phyloP scores from a whole-genome alignment of 2,113 vertebrate genomes.

The Lamprologus tigripictilis region DNA sequence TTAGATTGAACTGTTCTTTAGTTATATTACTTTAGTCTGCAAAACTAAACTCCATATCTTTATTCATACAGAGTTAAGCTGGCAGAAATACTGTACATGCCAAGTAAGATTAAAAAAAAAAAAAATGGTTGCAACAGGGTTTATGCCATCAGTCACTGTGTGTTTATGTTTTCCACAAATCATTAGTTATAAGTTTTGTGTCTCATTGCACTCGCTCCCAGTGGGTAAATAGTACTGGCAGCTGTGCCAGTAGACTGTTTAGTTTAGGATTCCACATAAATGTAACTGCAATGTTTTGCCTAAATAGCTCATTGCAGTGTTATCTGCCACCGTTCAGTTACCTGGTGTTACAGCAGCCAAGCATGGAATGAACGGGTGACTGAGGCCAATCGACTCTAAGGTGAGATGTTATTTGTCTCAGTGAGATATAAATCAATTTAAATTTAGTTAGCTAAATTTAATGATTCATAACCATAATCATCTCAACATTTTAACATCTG shows the following conservation, averaged over 20 bases:
- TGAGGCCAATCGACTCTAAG: neutral
- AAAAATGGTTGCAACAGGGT: neutral
- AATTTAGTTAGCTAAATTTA: neutral
- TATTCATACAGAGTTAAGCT: neutral
- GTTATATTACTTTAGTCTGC: neutral
- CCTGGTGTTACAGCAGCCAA: neutral
- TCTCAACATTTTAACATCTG: neutral
- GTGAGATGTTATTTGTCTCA: neutral
- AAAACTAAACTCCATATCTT: neutral
- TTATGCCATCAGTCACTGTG: neutral
- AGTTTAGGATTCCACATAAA: neutral
- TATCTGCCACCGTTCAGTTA: neutral
- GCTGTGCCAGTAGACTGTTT: neutral
- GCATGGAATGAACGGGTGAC: neutral
- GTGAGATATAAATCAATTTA: neutral
- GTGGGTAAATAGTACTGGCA: neutral
- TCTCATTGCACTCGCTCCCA: neutral
- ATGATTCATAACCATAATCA: neutral
- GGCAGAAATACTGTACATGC: neutral
- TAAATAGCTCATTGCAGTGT: neutral
- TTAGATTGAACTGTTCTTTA: neutral
- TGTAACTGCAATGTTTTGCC: neutral
- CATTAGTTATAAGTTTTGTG: neutral
- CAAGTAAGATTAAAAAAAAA: accelerated
- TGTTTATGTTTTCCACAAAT: neutral